phyloP scores from a whole-genome alignment of 2,888 invertebrate species.

The Tenthredo amoena region DNA sequence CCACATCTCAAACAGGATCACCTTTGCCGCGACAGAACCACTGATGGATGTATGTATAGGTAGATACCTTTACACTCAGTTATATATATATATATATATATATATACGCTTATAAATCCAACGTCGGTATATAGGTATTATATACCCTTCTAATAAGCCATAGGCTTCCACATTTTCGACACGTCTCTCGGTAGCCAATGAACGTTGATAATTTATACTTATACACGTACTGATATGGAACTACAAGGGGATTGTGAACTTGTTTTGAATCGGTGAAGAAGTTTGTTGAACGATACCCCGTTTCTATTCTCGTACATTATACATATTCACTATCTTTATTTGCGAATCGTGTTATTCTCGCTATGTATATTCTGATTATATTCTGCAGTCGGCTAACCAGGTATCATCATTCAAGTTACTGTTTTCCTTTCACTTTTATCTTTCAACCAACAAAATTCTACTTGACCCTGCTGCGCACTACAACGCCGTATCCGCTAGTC shows the following conservation, averaged over 20 bases:
- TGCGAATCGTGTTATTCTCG: not conserved
- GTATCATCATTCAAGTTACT: not conserved
- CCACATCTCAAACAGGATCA: slow-evolving; percentile 13
- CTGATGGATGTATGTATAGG: not conserved
- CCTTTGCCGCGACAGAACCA: not conserved
- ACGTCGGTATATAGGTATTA: too few species aligned
- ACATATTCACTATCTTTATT: not conserved
- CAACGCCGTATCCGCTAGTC: not conserved
- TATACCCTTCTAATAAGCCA: not conserved
- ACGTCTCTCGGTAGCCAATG: not conserved
- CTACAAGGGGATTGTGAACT: not conserved
- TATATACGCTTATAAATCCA: not conserved
- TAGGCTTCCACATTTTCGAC: not conserved
- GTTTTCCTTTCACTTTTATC: slow-evolving; percentile 44
- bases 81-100: too few species aligned
- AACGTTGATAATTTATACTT: not conserved
- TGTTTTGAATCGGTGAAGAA: not conserved
- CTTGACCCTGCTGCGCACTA: not conserved
- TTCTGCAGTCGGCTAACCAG: not conserved
- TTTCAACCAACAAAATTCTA: not conserved
- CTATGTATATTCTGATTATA: not conserved
- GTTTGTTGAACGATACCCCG: not conserved
- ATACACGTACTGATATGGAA: not conserved
- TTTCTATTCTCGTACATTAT: slow-evolving; percentile 8
- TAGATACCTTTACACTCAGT: not conserved